Base-by-base conservation (phyloP, 2,888 invertebrate species). In the Hecatera dysodea region DNA sequence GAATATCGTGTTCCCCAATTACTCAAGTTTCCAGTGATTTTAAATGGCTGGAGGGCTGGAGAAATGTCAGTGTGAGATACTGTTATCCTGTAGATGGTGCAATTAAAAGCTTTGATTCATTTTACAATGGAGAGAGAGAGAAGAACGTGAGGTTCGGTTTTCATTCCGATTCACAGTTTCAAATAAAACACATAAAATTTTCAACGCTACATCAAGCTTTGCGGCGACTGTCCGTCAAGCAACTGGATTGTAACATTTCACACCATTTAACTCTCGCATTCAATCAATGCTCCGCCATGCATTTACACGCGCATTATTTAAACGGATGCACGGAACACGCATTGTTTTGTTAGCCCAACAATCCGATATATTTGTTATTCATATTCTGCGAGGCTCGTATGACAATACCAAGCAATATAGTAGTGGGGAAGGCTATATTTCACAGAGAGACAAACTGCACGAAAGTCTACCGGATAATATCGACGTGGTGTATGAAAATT, bases 291-390 rank as follows among this genome's bases (percentile, higher is more conserved):
- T 44, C 48, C 15, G 48, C 48, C 65, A 63, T 55, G 56, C 33
- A 75, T 75, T 50, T 63, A 50, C 53, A n/a, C 15, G 60, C 17
- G 22, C 42, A 64, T 69, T 72, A 67, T 76, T 80, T 80, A 64
- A 75, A 56, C 64, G 63, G 64, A 69, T 67, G 42, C 67, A 36
- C 27, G 39, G n/a, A 57, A 62, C 59, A 22, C 44, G 55, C 66
- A 69, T 75, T 78, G 77, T 78, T 73, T 76, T 80, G 80, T 81
- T 83, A 81, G 64, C 74, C 67, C 78, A 84, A 87, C 88, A 86
- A 86, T 87, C 79, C 85, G 80, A 85, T 88, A 85, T 87, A 87
- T 88, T 85, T 84, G 85, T 83, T 87, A 87, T 88, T 86, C 88
- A 88, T 89, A 87, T 88, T 87, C 80, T 27, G 36, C 66, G 81